Conservation (phyloP, 2,797 vertebrate species). For the Chelidonichthys spinosus region DNA sequence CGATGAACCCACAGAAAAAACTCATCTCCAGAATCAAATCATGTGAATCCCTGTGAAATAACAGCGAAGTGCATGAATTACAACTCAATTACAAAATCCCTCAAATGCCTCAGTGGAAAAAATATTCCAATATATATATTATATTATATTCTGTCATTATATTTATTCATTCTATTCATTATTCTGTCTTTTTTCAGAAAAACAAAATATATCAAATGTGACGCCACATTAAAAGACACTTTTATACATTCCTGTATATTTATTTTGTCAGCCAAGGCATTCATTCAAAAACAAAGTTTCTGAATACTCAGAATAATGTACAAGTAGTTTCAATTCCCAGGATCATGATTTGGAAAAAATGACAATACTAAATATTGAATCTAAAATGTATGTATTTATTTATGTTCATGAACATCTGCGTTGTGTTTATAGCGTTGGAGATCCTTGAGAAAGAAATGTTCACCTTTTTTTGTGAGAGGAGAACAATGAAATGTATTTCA, state of each 20-base stretch:
- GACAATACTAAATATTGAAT: slow-evolving; percentile 22
- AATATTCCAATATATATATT: background rate
- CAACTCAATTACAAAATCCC: background rate
- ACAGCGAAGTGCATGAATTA: background rate
- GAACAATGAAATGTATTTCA: slow-evolving; percentile 20
- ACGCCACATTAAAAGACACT: slow-evolving; percentile 45
- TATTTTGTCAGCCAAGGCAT: slow-evolving; percentile 66
- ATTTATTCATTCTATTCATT: background rate
- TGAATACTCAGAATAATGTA: slow-evolving; percentile 55
- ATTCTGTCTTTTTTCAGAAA: background rate
- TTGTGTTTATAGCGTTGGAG: slow-evolving; percentile 4
- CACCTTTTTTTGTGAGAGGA: background rate
- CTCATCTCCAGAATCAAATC: too few species aligned
- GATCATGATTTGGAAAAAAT: slow-evolving; percentile 36
- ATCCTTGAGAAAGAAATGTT: background rate
- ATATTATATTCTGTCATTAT: background rate
- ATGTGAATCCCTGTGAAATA: background rate
- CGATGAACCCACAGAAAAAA: background rate
- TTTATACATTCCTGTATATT: slow-evolving; percentile 50
- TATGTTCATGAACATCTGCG: slow-evolving; percentile 21
- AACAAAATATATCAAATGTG: background rate
- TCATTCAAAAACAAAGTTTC: slow-evolving; percentile 60
- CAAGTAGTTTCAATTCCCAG: slow-evolving; percentile 5
- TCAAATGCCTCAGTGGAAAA: background rate
- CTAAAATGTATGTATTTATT: slow-evolving; percentile 27